Evolutionary conservation across 2,888 invertebrate species (phyloP).

Genomic region (Drosophila barbarae): DNA sequence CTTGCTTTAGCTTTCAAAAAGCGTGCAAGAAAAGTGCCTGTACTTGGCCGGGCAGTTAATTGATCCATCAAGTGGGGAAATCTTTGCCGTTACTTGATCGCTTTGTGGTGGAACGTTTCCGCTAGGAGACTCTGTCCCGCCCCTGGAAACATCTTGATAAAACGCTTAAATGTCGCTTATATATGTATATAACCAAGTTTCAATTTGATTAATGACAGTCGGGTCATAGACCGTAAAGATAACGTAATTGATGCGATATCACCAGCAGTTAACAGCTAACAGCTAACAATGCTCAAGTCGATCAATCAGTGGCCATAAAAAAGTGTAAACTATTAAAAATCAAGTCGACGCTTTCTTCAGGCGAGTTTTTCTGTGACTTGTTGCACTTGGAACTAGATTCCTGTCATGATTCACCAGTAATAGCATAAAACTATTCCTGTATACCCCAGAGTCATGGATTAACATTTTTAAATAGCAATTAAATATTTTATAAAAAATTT

Average conservation of each 20-base stretch:
- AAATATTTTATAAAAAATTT: background rate
- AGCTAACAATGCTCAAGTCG: constrained; percentile 5
- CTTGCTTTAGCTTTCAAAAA: background rate
- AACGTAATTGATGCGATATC: constrained; percentile 20
- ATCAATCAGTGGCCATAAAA: constrained; percentile 7
- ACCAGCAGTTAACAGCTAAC: constrained; percentile 2
- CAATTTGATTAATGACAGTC: constrained; percentile 24
- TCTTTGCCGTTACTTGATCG: constrained; percentile 9
- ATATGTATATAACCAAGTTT: background rate
- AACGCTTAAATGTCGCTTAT: constrained; percentile 7
- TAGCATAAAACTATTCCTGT: background rate
- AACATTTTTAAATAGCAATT: background rate
- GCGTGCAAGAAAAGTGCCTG: background rate
- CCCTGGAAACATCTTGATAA: constrained; percentile 11
- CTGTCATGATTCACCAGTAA: background rate
- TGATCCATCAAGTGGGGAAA: constrained; percentile 12
- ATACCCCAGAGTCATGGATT: background rate
- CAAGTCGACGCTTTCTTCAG: background rate
- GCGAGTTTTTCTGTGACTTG: background rate
- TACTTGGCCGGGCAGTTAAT: background rate
- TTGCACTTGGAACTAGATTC: background rate
- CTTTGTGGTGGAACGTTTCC: background rate
- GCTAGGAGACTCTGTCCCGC: background rate
- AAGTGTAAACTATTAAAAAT: background rate
- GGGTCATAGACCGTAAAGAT: constrained; percentile 28